Percentiles rank a stretch among this genome's conserved stretches.
Conservation (phyloP, 2,113 vertebrate species). For the Psittacus erithacus region DNA sequence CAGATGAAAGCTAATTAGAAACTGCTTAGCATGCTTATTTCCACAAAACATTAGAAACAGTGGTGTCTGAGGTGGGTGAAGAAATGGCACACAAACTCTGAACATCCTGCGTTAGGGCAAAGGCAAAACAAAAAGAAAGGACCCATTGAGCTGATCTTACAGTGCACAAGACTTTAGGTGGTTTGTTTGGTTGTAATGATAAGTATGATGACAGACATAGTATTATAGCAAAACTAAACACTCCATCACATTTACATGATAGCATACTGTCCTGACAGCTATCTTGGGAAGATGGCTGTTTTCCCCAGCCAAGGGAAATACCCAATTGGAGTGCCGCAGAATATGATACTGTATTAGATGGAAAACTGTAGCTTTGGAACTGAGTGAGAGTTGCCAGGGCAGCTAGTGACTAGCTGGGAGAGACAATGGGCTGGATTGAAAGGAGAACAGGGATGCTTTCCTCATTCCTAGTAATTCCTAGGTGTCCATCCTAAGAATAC, state of each 20-base stretch:
- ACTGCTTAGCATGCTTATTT: not conserved
- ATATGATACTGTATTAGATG: not conserved
- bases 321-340: not conserved
- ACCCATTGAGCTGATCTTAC: not conserved
- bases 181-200: not conserved
- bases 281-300: not conserved
- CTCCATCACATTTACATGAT: not conserved
- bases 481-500: not conserved
- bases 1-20: not conserved
- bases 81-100: not conserved
- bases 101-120: not conserved
- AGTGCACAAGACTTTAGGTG: not conserved
- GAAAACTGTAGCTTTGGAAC: not conserved
- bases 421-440: not conserved
- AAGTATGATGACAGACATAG: not conserved
- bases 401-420: not conserved
- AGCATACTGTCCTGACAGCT: not conserved
- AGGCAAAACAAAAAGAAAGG: not conserved
- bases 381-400: not conserved
- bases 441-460: not conserved
- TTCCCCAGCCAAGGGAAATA: not conserved
- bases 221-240: not conserved
- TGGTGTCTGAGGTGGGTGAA: not conserved
- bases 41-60: not conserved
- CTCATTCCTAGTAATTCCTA: not conserved